Evolutionary conservation across 1,140 invertebrate species (phyloP).

Genomic region (Calliopsis andreniformis): DNA sequence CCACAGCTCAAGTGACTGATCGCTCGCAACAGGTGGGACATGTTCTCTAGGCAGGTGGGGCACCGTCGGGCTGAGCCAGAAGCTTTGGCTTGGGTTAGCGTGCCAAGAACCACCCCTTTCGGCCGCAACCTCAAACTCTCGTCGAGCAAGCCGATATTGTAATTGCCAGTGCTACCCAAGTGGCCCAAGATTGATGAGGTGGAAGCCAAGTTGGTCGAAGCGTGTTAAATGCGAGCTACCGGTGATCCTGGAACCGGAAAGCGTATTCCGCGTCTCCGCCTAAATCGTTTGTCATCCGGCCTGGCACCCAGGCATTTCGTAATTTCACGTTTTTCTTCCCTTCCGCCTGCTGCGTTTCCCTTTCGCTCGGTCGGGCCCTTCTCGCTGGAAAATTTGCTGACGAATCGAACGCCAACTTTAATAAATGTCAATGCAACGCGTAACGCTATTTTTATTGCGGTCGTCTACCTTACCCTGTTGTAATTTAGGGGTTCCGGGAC

Average conservation of each 20-base stretch:
- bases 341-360: slow-evolving; percentile 29
- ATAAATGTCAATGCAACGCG: slow-evolving; percentile 21
- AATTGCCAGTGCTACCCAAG: slow-evolving; percentile 77
- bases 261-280: slow-evolving; percentile 54
- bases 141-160: slow-evolving; percentile 80
- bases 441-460: background rate
- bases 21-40: slow-evolving; percentile 78
- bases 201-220: slow-evolving; percentile 75
- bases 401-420: slow-evolving; percentile 22
- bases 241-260: slow-evolving; percentile 69
- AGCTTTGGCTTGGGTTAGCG: slow-evolving; percentile 74
- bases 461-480: background rate
- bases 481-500: background rate
- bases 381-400: slow-evolving; percentile 41
- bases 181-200: slow-evolving; percentile 80
- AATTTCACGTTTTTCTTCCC: slow-evolving; percentile 46
- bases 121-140: slow-evolving; percentile 77
- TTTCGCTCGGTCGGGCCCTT: background rate
- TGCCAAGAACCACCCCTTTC: slow-evolving; percentile 75
- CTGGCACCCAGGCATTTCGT: slow-evolving; percentile 32
- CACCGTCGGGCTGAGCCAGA: slow-evolving; percentile 60
- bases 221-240: slow-evolving; percentile 71
- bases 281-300: slow-evolving; percentile 61
- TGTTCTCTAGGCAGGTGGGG: slow-evolving; percentile 73
- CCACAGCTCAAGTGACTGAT: slow-evolving; percentile 76